Evolutionary conservation across 2,888 invertebrate species (phyloP), one percentile per base, ranked within the genome.

Genomic region (Gerris lacustris): DNA sequence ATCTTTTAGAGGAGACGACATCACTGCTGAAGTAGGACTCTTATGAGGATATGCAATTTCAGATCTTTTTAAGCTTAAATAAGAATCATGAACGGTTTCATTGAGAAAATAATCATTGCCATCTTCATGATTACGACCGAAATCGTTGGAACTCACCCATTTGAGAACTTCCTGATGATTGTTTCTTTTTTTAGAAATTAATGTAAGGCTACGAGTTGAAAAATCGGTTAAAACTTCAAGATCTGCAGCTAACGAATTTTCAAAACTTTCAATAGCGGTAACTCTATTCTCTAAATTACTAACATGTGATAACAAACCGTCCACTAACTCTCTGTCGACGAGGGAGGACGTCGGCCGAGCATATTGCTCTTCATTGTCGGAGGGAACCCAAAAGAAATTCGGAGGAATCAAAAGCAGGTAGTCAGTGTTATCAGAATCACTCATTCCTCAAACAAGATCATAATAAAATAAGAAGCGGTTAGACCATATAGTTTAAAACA

Each of bases 381-480:
- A 78, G 75, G 85, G 82, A n/a, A 87, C 83, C 45, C 85, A 79
- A 78, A 87, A 90, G 77, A 89, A 87, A 80, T 90, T 86, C 15
- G 92, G 92, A 73, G 91, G 90, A 79, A 92, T 89, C 76, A 90
- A 80, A 76, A 92, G 81, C 74, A 92, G 83, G 77, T 90, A 86
- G 81, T 92, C 92, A 6, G 92, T 92, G 82, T 92, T 92, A 84
- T 91, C 92, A 73, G 87, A 85, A 78, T 88, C 88, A 81, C 86
- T 87, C 87, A 87, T 87, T 78, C 82, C 80, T 72, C 55, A 55
- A 11, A 11, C 55, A 55, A 11, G 55, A 11, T 55, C 9, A 55
- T 55, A 31, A 31, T 31, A 31, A 31, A 31, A 31, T 31, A 31
- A 31, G 4, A 31, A 31, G 31, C 31, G 31, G 31, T 31, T 31